Base-by-base conservation (phyloP, 2,113 vertebrate genomes). In the Elachura formosa region DNA sequence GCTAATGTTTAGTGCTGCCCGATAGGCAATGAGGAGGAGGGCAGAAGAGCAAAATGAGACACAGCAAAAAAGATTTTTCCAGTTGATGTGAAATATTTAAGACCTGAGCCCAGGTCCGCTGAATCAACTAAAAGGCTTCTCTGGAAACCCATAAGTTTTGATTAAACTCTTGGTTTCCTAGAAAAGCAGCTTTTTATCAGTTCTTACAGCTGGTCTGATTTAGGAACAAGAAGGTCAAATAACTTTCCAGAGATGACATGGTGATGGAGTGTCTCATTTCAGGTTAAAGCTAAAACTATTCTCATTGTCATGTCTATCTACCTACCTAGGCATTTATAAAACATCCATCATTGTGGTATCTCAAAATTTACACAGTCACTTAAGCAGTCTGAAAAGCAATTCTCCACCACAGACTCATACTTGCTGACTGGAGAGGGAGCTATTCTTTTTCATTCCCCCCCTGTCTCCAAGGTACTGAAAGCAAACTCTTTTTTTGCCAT, bases 241-340 rank as follows among this genome's bases (percentile, higher is more conserved):
- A 75, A 75, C 93, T 93, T 94, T 73, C 43, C 8, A 3, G 43
- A 94, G 72, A 88, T 95, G 91, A 95, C 95, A 95, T 24, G 7
- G 59, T 96, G 90, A 95, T 95, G 83, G 72, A 96, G 68, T 88
- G 55, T 52, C 91, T 96, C 82, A 94, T 97, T 96, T 93, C 72
- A 88, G 40, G 67, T 96, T 88, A 93, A 91, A 96, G 43, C 38
- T 61, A 45, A 63, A 91, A 93, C 93, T 83, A 56, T 96, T 96
- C 71, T 69, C 46, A 1, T 95, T 96, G 89, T 96, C 91, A 87
- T 90, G 87, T 91, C 93, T 92, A 49, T 89, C 81, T 95, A 91
- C 71, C 67, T 93, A 91, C 84, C 55, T 66, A 84, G n/a, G 58
- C 54, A 85, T 91, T 94, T 92, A 82, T 72, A 91, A 87, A 87